A percentile compares a stretch with the other conserved stretches of the same genome.
Evolutionary conservation across 2,888 invertebrate genomes (phyloP).

Genomic region (Loripinus fragilis): DNA sequence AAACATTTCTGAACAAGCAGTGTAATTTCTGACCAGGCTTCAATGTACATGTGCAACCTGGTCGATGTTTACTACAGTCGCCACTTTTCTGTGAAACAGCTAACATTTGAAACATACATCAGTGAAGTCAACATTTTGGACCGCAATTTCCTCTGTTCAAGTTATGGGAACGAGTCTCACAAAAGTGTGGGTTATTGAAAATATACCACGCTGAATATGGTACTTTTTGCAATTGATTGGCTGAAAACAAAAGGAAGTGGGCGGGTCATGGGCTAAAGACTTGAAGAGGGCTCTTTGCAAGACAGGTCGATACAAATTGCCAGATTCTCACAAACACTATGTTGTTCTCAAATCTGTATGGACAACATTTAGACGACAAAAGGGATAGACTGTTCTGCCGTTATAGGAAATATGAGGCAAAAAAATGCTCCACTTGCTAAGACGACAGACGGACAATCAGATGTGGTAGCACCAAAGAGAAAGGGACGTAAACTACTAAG

Average conservation of each 20-base stretch:
- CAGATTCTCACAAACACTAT: constrained; percentile 17
- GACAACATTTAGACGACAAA: constrained; percentile 22
- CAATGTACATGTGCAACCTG: no score
- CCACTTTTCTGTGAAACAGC: no score
- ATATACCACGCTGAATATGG: no score
- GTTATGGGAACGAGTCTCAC: constrained; percentile 16
- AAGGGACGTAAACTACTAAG: background rate
- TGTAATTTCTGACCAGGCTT: no score
- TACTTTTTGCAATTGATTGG: no score
- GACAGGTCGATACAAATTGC: background rate
- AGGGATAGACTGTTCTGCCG: background rate
- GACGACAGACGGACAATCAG: background rate
- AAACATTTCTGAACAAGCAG: background rate
- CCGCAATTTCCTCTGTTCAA: constrained; percentile 18
- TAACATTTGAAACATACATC: no score
- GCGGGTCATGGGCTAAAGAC: no score
- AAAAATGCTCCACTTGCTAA: background rate
- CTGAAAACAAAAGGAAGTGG: no score
- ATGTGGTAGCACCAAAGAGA: background rate
- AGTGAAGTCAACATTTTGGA: no score
- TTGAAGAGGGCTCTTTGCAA: constrained; percentile 23
- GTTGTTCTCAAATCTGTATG: constrained; percentile 19
- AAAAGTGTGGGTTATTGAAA: no score
- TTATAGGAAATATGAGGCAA: background rate
- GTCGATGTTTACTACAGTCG: no score